phyloP scores from a whole-genome alignment of 2,797 vertebrate genomes.

The Anguilla pacifica region DNA sequence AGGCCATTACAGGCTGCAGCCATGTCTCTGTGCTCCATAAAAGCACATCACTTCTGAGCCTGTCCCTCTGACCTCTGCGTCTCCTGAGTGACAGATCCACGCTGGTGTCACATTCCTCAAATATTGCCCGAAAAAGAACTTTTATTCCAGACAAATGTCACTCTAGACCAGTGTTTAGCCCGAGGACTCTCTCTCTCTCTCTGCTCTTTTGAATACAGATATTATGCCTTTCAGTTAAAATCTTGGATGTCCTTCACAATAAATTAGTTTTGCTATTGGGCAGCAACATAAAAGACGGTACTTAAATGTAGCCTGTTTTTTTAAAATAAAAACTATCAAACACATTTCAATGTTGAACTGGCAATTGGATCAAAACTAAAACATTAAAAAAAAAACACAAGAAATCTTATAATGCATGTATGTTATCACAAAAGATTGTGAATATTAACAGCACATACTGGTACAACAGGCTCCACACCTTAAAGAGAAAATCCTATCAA shows the following conservation, averaged over 20 bases:
- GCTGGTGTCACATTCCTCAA: not conserved
- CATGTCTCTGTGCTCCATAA: not conserved
- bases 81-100: not conserved
- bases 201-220: not conserved
- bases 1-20: not conserved
- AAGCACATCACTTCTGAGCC: not conserved
- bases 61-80: not conserved
- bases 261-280: not conserved
- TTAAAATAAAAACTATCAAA: not conserved
- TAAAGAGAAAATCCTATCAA: not conserved
- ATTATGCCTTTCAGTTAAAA: constrained; percentile 2
- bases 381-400: not conserved
- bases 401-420: not conserved
- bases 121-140: not conserved
- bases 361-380: not conserved
- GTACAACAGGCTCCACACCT: not conserved
- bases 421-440: not conserved
- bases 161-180: not conserved
- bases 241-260: not conserved
- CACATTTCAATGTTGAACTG: not conserved
- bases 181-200: not conserved
- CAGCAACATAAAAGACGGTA: not conserved
- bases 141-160: not conserved
- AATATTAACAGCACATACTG: not conserved
- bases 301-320: not conserved